Conservation (phyloP, 2,888 invertebrate species). For the Sepiola atlantica region DNA sequence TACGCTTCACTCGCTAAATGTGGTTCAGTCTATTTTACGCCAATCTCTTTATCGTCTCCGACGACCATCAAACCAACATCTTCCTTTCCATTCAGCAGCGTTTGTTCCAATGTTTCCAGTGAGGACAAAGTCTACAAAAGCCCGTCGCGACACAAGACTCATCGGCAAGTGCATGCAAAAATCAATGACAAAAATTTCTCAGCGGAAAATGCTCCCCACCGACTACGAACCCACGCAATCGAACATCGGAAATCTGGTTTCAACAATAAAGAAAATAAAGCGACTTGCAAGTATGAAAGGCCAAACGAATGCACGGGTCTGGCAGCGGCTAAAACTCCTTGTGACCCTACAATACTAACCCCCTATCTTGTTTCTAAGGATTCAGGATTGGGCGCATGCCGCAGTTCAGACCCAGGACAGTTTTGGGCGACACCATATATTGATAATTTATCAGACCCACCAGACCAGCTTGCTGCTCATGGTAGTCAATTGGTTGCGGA, state of each 20-base stretch:
- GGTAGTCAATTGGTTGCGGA: neutral
- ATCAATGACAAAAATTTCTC: neutral
- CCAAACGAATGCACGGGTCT: neutral
- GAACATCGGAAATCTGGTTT: slow-evolving; percentile 39
- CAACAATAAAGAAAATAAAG: slow-evolving; percentile 38
- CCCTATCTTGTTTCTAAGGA: slow-evolving; percentile 37
- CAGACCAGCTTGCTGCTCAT: neutral
- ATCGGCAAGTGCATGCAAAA: neutral
- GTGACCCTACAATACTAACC: neutral
- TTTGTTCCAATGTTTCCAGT: slow-evolving; percentile 32
- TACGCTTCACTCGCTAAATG: neutral
- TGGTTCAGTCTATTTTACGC: slow-evolving; percentile 36
- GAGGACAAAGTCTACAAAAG: neutral
- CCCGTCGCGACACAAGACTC: neutral
- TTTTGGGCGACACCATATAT: neutral
- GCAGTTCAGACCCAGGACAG: neutral
- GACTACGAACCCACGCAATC: neutral
- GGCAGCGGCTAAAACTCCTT: neutral
- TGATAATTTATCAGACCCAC: neutral
- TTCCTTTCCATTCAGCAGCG: neutral
- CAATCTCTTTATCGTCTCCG: neutral
- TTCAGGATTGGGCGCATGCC: slow-evolving; percentile 41
- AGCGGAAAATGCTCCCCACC: neutral
- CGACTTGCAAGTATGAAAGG: neutral
- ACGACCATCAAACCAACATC: neutral